Percentiles rank a stretch among this genome's conserved stretches.
phyloP scores from a whole-genome alignment of 2,888 invertebrate species.

The Laspeyria flexula region DNA sequence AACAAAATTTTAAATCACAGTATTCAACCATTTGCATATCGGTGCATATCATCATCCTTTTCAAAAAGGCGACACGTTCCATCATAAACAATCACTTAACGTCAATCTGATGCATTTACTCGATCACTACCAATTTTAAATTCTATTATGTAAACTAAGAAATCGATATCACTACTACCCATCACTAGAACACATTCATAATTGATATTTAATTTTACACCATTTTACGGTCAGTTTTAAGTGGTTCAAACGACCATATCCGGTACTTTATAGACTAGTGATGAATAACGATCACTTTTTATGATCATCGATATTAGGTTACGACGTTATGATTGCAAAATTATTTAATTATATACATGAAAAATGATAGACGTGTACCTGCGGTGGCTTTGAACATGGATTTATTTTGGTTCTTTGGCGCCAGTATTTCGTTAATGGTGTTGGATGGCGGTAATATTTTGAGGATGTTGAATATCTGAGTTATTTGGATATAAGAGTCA shows the following conservation, averaged over 20 bases:
- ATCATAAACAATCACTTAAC: too few relatives aligned
- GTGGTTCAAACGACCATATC: slow-evolving; percentile 46
- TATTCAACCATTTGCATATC: too few relatives aligned
- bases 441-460: neutral
- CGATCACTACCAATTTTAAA: too few relatives aligned
- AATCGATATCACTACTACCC: slow-evolving; percentile 21
- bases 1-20: too few relatives aligned
- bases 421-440: neutral
- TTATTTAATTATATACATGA: slow-evolving; percentile 34
- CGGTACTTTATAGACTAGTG: slow-evolving; percentile 38
- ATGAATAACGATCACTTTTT: slow-evolving; percentile 38
- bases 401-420: slow-evolving; percentile 2
- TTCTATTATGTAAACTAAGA: too few relatives aligned
- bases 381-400: slow-evolving; percentile 5
- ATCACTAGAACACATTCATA: slow-evolving; percentile 40
- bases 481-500: too few relatives aligned
- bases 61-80: too few relatives aligned
- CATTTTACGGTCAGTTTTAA: slow-evolving; percentile 46
- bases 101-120: too few relatives aligned
- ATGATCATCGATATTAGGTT: slow-evolving; percentile 33
- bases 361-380: neutral
- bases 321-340: slow-evolving; percentile 36
- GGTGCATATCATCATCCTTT: too few relatives aligned
- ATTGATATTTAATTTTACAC: slow-evolving; percentile 52
- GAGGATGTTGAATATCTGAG: neutral